These are phyloP conservation scores for Regulus satrapa DNA, from an alignment of 2,113 vertebrate genomes.

Conservation along the genomic window DNA sequence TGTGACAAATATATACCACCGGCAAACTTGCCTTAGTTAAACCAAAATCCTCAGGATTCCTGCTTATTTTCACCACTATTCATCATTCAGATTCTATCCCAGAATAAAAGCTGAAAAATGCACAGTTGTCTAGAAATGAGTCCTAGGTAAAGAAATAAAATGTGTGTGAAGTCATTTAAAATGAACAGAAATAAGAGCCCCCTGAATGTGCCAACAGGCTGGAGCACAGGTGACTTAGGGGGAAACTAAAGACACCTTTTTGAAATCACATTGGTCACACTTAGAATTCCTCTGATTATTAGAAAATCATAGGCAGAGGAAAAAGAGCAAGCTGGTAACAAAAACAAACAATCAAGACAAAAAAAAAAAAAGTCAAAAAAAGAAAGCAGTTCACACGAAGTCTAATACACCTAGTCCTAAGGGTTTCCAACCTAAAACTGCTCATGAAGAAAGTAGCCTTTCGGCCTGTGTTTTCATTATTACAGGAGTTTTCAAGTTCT, in stretches of 20 bases:
- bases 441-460: background rate
- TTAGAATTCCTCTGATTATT: background rate
- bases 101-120: background rate
- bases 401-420: background rate
- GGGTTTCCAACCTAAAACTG: background rate
- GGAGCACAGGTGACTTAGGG: background rate
- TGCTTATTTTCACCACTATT: background rate
- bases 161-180: background rate
- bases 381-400: background rate
- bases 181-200: background rate
- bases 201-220: background rate
- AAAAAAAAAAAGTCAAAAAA: background rate
- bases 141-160: background rate
- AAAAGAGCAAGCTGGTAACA: background rate
- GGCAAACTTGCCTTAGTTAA: background rate
- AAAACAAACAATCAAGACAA: background rate
- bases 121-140: background rate
- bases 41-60: background rate
- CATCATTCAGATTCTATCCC: background rate
- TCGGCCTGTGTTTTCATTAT: background rate
- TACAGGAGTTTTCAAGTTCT: rapidly evolving
- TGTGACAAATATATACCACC: background rate
- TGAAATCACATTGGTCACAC: background rate
- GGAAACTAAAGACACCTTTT: background rate
- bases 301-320: background rate